Base-by-base conservation (phyloP, 2,113 vertebrate genomes). In the Psittacus erithacus region DNA sequence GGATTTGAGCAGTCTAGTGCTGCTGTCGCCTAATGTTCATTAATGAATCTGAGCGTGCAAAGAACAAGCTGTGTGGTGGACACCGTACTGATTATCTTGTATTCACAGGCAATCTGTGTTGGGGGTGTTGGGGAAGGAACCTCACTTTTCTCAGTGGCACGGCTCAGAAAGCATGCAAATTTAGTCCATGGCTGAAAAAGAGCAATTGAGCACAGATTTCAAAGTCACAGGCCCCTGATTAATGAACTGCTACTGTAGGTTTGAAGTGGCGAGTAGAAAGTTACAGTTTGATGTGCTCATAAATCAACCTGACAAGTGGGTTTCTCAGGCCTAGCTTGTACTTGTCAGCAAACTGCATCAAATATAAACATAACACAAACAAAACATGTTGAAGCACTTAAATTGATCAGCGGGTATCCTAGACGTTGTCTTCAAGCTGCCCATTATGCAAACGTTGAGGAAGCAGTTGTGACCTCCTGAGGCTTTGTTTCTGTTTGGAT, bases 401-500 rank as follows among this genome's bases (percentile, higher is more conserved):
- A 98, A 99, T 99, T 99, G 98, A 99, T 99, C 98, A 98, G 98
- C 98, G 98, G 98, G 98, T 98, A 98, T 98, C 97, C 96, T 93
- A 94, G 97, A 97, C 94, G 39, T 95, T 98, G 98, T 98, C 98
- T 98, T 99, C 98, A 98, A 98, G 98, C 98, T 98, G 98, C 98
- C 98, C 98, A 99, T 99, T 99, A 99, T 98, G 98, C 98, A 98
- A 99, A 98, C 98, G 98, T 97, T 87, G 96, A 99, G 98, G 98
- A 99, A 98, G 98, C 98, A 95, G 97, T 98, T 95, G 97, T 99
- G 99, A 99, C 99, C 98, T 99, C 99, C 99, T 98, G 98, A 98
- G 99, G 99, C 98, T 99, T 99, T 99, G 99, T 99, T 99, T 99
- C 99, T 99, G 98, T 99, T 99, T 99, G 99, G 99, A 99, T 99